Percentiles rank a stretch among this genome's conserved stretches.
These are phyloP conservation scores for Vanessa atalanta DNA, from an alignment of 1,140 invertebrate genomes.

Conservation along the genomic window DNA sequence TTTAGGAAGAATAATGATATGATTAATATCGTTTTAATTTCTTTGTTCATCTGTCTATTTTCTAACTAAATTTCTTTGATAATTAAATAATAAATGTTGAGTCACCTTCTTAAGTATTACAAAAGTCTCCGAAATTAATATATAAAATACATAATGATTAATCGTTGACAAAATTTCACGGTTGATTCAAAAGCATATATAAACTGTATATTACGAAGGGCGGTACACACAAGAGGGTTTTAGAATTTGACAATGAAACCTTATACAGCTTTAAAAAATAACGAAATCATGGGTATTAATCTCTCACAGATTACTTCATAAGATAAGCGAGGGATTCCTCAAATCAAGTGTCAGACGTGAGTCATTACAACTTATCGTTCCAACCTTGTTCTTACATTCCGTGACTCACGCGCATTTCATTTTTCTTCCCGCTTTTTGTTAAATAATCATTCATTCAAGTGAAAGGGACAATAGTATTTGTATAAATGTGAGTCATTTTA, in stretches of 20 bases:
- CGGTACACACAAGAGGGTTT: not conserved
- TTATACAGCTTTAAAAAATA: not conserved
- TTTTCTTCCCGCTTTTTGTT: conserved; percentile 26
- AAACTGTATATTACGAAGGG: too few relatives aligned
- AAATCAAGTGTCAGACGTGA: conserved; percentile 49
- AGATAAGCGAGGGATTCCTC: conserved; percentile 45
- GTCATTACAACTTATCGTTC: conserved; percentile 42
- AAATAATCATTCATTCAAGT: conserved; percentile 21
- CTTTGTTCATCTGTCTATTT: too few relatives aligned
- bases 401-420: conserved; percentile 55
- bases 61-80: too few relatives aligned
- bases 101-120: too few relatives aligned
- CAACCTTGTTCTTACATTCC: conserved; percentile 38
- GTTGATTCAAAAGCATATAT: too few relatives aligned
- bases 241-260: not conserved
- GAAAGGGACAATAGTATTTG: conserved; percentile 15
- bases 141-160: too few relatives aligned
- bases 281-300: not conserved
- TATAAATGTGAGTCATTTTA: not conserved
- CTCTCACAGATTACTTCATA: not conserved
- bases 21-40: too few relatives aligned
- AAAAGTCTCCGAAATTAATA: too few relatives aligned
- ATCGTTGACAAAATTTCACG: too few relatives aligned
- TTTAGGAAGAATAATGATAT: too few relatives aligned
- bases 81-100: too few relatives aligned